Evolutionary conservation across 2,797 vertebrate species (phyloP), one percentile per base, ranked within the genome.

Genomic region (Lacerta viridis): DNA sequence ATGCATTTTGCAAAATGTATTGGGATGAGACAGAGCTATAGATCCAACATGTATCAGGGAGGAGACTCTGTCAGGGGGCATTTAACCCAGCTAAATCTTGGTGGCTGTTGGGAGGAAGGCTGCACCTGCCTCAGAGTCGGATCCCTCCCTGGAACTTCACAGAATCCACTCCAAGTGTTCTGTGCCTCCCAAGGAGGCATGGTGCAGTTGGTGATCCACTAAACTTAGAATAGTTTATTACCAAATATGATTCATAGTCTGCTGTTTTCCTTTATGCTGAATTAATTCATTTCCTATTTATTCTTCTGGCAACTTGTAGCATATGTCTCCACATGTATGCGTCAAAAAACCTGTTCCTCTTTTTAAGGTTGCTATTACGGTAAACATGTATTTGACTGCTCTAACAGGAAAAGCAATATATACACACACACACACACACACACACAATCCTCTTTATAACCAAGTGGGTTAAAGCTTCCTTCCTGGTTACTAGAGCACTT

Each of bases 401-500:
- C 84, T 89, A 93, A 96, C 96, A 97, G 97, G 97, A 97, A 97
- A 95, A 95, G 89, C 94, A 91, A 61, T 61, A 41, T 41, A 41
- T 41, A 50, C 13, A 50, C 13, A 50, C 13, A 50, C 95, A 41
- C 4, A 95, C 50, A 96, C 95, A 71, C 33, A 33, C 33, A 33
- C 33, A 88, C 23, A 96, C 95, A 94, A 96, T 96, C 95, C 75
- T 95, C 96, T 92, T 83, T 96, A 96, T 97, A 97, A 97, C 96
- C 95, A 95, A 95, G 95, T 97, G 94, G 96, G 97, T 97, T 97
- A 97, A 97, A 96, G 95, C 97, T 98, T 97, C 97, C 97, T 98
- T 98, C 97, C 97, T 97, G 96, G 93, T 97, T 95, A 96, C 93
- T 90, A 95, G 95, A 97, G 93, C 91, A 97, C 97, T 97, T 98